Percentiles rank a stretch among this genome's conserved stretches.
phyloP scores from a whole-genome alignment of 2,113 vertebrate species.

The Pseudonaja textilis region DNA sequence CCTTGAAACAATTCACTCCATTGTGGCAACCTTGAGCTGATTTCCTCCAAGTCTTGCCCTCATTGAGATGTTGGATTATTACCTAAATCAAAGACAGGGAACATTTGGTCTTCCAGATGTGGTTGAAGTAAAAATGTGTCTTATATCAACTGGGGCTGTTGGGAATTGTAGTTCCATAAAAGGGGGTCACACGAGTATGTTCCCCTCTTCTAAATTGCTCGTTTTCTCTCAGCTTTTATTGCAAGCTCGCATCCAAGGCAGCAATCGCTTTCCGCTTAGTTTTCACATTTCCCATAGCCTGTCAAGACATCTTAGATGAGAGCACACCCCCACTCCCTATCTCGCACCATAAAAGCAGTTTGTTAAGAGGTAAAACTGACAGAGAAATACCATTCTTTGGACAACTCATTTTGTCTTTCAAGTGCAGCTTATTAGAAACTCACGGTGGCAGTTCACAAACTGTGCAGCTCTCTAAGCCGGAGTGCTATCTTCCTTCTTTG shows the following conservation, averaged over 20 bases:
- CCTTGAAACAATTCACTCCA: background rate
- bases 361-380: background rate
- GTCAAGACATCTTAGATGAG: background rate
- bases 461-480: background rate
- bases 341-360: background rate
- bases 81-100: background rate
- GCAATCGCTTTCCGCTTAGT: background rate
- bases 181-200: background rate
- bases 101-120: background rate
- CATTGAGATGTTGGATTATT: background rate
- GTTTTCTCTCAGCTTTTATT: background rate
- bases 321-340: background rate
- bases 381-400: background rate
- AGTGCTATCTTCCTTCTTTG: background rate
- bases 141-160: background rate
- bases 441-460: background rate
- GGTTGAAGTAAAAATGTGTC: background rate
- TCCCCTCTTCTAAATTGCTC: background rate
- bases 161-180: background rate
- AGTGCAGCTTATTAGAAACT: background rate
- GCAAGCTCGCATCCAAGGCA: background rate
- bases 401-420: background rate
- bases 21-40: background rate
- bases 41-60: background rate
- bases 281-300: background rate